Evolutionary conservation across 2,888 invertebrate genomes (phyloP).

Genomic region (Campoletis raptor): DNA sequence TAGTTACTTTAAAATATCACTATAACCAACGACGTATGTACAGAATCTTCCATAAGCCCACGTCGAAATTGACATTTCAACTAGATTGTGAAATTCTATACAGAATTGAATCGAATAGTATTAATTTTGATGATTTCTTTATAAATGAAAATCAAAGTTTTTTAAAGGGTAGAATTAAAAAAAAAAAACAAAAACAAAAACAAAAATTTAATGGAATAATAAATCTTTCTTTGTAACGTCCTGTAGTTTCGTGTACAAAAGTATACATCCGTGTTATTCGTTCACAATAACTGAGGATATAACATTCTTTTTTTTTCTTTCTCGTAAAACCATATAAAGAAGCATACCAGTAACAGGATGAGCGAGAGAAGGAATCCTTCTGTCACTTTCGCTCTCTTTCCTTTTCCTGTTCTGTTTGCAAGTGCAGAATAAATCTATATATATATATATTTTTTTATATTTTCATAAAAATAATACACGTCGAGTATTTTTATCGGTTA

Average conservation of each 20-base stretch:
- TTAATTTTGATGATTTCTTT: background rate
- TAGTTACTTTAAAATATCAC: slow-evolving; percentile 34
- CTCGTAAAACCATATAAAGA: background rate
- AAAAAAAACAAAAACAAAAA: background rate
- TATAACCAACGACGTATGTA: slow-evolving; percentile 45
- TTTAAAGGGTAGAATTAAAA: background rate
- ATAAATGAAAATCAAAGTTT: background rate
- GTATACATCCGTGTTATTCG: background rate
- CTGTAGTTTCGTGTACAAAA: background rate
- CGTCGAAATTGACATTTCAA: no score
- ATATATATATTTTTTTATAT: background rate
- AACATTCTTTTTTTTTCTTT: background rate
- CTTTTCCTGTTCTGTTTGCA: background rate
- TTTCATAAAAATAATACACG: slow-evolving; percentile 54
- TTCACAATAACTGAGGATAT: background rate
- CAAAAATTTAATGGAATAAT: background rate
- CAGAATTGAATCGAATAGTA: background rate
- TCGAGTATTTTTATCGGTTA: slow-evolving; percentile 56
- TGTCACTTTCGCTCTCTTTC: slow-evolving; percentile 19
- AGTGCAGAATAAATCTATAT: background rate
- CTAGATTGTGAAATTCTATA: background rate
- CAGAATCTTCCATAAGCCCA: background rate
- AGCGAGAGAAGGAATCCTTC: slow-evolving; percentile 20
- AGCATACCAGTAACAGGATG: background rate
- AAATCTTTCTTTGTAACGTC: background rate